Conservation (phyloP, 64 coral and sea anemone genomes). For the Montipora sp. region DNA sequence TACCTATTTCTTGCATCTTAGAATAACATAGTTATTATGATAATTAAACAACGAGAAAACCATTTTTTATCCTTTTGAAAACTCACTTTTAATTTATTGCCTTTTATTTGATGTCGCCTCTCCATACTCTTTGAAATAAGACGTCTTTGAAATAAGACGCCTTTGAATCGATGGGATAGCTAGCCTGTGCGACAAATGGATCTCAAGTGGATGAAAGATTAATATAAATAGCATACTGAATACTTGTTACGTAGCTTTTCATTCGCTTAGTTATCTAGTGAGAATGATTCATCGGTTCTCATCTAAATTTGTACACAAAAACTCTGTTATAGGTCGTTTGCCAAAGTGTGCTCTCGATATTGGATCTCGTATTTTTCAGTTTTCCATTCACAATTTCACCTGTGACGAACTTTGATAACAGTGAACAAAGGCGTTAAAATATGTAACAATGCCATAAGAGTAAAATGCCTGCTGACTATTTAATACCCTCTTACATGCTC, state of each 20-base stretch:
- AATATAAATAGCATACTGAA: background rate
- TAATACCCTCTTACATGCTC: too few relatives aligned
- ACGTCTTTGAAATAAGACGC: background rate
- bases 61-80: background rate
- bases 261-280: background rate
- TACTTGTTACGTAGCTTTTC: too few relatives aligned
- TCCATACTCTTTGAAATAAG: background rate
- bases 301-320: background rate
- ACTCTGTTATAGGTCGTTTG: background rate
- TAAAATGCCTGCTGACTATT: too few relatives aligned
- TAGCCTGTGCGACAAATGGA: background rate
- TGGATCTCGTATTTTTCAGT: background rate
- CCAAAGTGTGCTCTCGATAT: background rate
- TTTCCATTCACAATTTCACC: background rate
- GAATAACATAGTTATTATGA: constrained; percentile 28
- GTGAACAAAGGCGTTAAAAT: too few relatives aligned
- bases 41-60: background rate
- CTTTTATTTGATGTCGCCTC: too few relatives aligned
- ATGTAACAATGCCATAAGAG: too few relatives aligned
- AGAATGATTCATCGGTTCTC: background rate
- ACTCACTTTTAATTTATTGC: background rate
- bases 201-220: background rate
- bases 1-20: background rate
- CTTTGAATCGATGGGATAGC: too few relatives aligned
- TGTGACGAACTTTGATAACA: too few relatives aligned